Base-by-base conservation (phyloP, 1,140 invertebrate genomes). In the Drosophila nikananu region DNA sequence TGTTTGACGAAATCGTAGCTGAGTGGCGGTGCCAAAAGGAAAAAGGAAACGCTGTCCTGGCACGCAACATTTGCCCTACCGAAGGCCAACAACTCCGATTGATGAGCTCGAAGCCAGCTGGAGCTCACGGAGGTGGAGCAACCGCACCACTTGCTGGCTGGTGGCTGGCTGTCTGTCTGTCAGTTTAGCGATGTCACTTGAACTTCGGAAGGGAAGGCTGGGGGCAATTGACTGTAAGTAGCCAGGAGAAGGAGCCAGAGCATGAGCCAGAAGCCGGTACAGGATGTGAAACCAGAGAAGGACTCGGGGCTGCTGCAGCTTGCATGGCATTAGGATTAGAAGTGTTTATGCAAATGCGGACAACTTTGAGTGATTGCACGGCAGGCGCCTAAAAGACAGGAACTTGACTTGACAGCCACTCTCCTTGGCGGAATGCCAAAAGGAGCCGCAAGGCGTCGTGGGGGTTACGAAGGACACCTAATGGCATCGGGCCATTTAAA, bases 321-420 rank as follows among this genome's bases (percentile, higher is more conserved):
- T 87, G 84, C 73, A 77, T 71, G 80, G 84, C 77, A 83, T 89
- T 89, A 70, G 83, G 83, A 87, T 87, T 87, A 87, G 84, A 86
- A 86, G 83, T 86, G 83, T 86, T 87, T 89, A 87, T 83, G 84
- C 83, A 87, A 87, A 87, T 87, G 84, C 84, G 84, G 65, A 83
- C 80, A 89, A 81, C 84, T 80, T 89, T 89, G 83, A 87, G 84
- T 77, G 83, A 87, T 86, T 89, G 84, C 77, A 66, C 46, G 83
- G 44, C 46, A 66, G 52, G 39, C 54, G 76, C 65, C 63, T 67
- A 41, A 76, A 42, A 63, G 44, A 79, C 67, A 59, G 61, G 54
- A 66, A 63, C 48, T 55, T 39, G 51, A 44, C 30, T 65, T 39
- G 71, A 75, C 72, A 75, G 72, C 52, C 46, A 52, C 72, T 65